Conservation (phyloP, 2,113 vertebrate species). For the Sitta europaea region DNA sequence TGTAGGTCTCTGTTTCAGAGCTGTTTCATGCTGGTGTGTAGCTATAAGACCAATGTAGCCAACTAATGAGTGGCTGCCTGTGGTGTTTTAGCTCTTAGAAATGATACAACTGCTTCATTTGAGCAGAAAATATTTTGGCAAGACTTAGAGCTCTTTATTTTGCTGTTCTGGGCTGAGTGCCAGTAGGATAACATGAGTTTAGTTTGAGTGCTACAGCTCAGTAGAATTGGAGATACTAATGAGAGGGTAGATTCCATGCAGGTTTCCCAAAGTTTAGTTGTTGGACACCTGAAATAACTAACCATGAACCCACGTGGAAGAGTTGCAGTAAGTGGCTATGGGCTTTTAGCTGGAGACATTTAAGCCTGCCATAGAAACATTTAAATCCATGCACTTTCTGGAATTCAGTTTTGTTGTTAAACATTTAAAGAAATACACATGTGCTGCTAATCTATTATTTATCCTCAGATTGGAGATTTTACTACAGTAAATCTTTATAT, state of each 20-base stretch:
- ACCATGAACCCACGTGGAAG: accelerated
- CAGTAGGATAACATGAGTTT: neutral
- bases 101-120: neutral
- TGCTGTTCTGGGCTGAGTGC: neutral
- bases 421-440: neutral
- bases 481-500: neutral
- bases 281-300: neutral
- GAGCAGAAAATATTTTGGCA: slow-evolving; percentile 26
- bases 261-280: neutral
- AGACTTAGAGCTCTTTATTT: neutral
- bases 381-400: accelerated
- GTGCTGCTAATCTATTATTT: neutral
- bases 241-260: neutral
- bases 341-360: neutral
- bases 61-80: neutral
- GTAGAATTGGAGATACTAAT: neutral
- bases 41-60: neutral
- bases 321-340: neutral
- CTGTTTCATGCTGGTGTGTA: neutral
- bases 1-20: neutral
- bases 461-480: neutral
- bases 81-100: neutral
- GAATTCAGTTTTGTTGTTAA: neutral
- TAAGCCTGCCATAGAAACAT: neutral
- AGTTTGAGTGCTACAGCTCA: neutral